Base-by-base conservation (phyloP, 35 echinoderm and acorn worm genomes). In the Apostichopus parvimensis region DNA sequence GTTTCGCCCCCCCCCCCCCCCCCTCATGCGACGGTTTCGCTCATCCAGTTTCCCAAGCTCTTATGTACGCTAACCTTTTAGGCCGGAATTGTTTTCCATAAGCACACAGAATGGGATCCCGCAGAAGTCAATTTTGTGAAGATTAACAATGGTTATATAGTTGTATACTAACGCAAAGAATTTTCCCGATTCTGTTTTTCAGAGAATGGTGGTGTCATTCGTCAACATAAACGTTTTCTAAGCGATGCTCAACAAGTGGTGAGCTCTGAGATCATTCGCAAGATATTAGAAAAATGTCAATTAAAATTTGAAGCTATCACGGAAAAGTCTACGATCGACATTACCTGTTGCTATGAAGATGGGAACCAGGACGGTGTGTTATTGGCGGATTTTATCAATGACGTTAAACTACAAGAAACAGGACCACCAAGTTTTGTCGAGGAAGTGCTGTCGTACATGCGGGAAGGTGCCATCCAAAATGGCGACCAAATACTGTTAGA, bases 261-360 rank as follows among this genome's bases (percentile, higher is more conserved):
- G 34, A 4, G 34, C 34, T 25, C 80, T 56, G 3, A 21, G 10
- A 17, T n/a, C 53, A 18, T 83, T 18, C 54, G 34, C 5, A 17
- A 21, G 13, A 83, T 56, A 0, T 57, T 83, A 20, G 13, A 55
- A 6, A 83, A 83, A 57, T 11, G 56, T 83, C 55, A 83, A 14
- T 56, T 83, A 7, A 53, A 83, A 4, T 83, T 18, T 56, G 11
- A 83, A 83, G 80, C 13, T 14, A n/a, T 83, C 12, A 83, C 28
- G 21, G 10, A 83, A 15, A 21, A 83, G 8, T 54, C 12, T 54
- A 12, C 15, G 4, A 21, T 83, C 21, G 80, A 83, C 21, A 83
- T 83, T 14, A 57, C 80, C 6, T 83, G 80, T 55, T 83, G 80
- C 56, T 83, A 56, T 56, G 80, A 83, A 12, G 80, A 18, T 10